phyloP scores from a whole-genome alignment of 2,797 vertebrate species.

The Natrix natrix region DNA sequence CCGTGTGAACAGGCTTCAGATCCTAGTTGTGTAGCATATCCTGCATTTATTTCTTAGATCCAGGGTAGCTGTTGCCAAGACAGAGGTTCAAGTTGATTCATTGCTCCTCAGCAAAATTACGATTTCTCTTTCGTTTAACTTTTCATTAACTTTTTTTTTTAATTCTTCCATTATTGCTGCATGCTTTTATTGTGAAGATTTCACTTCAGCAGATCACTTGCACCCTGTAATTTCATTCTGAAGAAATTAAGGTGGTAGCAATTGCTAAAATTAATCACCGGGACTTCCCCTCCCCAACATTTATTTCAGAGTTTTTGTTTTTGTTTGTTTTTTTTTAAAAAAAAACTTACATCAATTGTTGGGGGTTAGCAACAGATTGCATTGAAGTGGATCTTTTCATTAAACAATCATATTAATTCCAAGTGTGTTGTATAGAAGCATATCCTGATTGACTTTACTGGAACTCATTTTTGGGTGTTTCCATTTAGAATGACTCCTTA shows the following conservation, averaged over 20 bases:
- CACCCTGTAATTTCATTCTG: neutral
- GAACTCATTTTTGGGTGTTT: neutral
- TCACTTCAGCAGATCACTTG: neutral
- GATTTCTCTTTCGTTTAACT: neutral
- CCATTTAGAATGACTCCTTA: neutral
- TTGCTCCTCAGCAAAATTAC: neutral
- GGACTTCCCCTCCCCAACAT: neutral
- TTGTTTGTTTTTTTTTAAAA: neutral
- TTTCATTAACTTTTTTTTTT: neutral
- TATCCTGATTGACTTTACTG: neutral
- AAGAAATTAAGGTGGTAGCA: neutral
- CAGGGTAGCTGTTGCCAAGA: neutral
- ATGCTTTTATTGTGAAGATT: neutral
- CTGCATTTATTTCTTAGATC: neutral
- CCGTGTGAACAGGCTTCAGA: neutral
- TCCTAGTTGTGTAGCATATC: neutral
- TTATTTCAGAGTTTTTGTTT: neutral
- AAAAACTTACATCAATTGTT: neutral
- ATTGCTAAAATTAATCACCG: neutral
- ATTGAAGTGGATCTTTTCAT: neutral
- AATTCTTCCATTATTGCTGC: neutral
- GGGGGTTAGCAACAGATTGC: conserved; percentile 7
- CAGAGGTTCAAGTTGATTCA: neutral
- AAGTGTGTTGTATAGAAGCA: neutral
- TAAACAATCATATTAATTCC: neutral